Base-by-base conservation (phyloP, 2,888 invertebrate species). In the Rosalia funebris region DNA sequence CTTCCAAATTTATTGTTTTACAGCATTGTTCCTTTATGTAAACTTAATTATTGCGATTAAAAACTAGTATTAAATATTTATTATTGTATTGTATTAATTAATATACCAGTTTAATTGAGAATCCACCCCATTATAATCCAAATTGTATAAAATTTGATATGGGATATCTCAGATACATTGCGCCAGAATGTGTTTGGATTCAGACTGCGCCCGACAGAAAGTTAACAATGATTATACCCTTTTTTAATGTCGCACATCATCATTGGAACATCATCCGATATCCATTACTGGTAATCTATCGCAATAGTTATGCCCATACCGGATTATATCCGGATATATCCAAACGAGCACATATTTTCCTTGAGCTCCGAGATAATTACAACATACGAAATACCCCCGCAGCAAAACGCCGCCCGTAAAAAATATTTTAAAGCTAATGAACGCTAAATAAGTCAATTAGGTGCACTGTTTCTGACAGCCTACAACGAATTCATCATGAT, bases 401-500 rank as follows among this genome's bases (percentile, higher is more conserved):
- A 54, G 54, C 20, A 37, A 46, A 45, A 17, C 34, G 19, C 37
- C 14, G 14, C 0, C 4, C 36, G 45, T 7, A 46, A 20, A 46
- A 37, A 37, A 14, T 10, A 55, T 34, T 34, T 36, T n/a, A 44
- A 11, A 19, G 58, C 53, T 60, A 65, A 65, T 57, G 57, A 62
- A 62, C 32, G 57, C 65, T 62, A 60, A 65, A 57, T 60, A 52
- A 65, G 60, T 60, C 65, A 52, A 62, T 65, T 62, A 65, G 60
- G 52, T 57, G 59, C 55, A 52, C 57, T 57, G 57, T 62, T 61
- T 63, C 55, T 67, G 66, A 64, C 65, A 57, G 63, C 55, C 53
- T 59, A 53, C 65, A 68, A 68, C 62, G 65, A 65, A 67, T 69
- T 59, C 63, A 69, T 69, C 66, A 68, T 67, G 64, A 59, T 64